These are phyloP conservation scores for Emydoidea blandingii DNA, from an alignment of 2,797 vertebrate genomes.

Conservation along the genomic window DNA sequence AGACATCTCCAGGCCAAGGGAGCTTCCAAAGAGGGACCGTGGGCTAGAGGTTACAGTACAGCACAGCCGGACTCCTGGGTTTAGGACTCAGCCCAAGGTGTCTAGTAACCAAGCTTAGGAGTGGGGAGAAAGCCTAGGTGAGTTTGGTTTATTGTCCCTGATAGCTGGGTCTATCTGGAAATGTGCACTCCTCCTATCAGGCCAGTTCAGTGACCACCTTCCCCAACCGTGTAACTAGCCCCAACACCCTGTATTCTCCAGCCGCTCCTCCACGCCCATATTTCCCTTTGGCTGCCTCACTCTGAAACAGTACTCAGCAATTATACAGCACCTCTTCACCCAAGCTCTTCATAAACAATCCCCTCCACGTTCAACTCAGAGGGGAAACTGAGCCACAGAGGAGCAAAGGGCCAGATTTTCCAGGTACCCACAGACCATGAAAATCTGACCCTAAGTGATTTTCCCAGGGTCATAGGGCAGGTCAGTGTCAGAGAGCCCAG, in stretches of 20 bases:
- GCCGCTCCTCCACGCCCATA: background rate
- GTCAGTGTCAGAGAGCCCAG: background rate
- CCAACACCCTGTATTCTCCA: background rate
- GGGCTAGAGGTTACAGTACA: background rate
- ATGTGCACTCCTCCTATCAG: rapidly evolving
- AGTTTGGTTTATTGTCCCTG: no score
- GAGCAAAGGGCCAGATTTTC: background rate
- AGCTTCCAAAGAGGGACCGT: rapidly evolving
- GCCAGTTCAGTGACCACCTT: background rate
- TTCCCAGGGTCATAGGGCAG: background rate
- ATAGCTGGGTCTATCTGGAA: background rate
- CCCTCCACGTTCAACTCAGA: background rate
- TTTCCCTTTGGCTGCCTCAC: background rate
- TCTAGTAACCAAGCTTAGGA: background rate
- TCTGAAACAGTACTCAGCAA: background rate
- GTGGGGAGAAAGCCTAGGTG: background rate
- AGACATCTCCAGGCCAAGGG: rapidly evolving
- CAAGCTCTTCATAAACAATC: no score
- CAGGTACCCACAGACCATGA: background rate
- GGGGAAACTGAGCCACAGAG: background rate
- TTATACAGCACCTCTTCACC: background rate
- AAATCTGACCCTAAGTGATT: background rate
- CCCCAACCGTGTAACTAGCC: background rate
- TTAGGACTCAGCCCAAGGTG: conserved; percentile 16
- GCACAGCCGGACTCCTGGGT: background rate